Base-by-base conservation (phyloP, 2,888 invertebrate species). In the Phyllotreta cruciferae region DNA sequence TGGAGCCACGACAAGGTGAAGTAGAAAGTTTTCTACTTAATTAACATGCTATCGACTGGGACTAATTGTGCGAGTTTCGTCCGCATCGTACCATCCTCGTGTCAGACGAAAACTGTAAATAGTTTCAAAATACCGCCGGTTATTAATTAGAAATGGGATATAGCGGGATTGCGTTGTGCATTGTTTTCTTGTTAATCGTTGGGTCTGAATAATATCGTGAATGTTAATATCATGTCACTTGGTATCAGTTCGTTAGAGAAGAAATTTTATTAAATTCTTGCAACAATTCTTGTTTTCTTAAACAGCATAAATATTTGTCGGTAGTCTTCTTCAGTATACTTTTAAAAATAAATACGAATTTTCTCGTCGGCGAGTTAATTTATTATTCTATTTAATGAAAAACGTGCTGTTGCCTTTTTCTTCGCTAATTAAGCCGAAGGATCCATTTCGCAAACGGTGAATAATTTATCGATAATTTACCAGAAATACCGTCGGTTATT, bases 21-120 rank as follows among this genome's bases (percentile, higher is more conserved):
- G 66, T 70, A 66, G 62, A 66, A 73, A 73, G 65, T 73, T 73
- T 72, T 70, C 70, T 70, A 71, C 70, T 71, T 73, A 73, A 73
- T 73, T 72, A 70, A 69, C 70, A 67, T 70, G 70, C 70, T 70
- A 72, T 69, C 69, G 72, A 72, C 72, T 70, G 60, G 64, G 60
- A 65, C 64, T 70, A 70, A 70, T 70, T 70, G 68, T 65, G 66
- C 55, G 62, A 69, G 64, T 60, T 63, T 62, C 66, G 69, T 66
- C 66, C 69, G 57, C 57, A 60, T 66, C 67, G 70, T 70, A 70
- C 70, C 70, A 70, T 70, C 70, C 64, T 70, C 68, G 69, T 69
- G 69, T 69, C 66, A 67, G 61, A 44, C 60, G 41, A 56, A 24
- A 62, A 60, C 58, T 60, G 68, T 63, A 68, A 70, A 70, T 70